Base-by-base conservation (phyloP, 1,140 invertebrate genomes). In the Trigoniulus corallinus region DNA sequence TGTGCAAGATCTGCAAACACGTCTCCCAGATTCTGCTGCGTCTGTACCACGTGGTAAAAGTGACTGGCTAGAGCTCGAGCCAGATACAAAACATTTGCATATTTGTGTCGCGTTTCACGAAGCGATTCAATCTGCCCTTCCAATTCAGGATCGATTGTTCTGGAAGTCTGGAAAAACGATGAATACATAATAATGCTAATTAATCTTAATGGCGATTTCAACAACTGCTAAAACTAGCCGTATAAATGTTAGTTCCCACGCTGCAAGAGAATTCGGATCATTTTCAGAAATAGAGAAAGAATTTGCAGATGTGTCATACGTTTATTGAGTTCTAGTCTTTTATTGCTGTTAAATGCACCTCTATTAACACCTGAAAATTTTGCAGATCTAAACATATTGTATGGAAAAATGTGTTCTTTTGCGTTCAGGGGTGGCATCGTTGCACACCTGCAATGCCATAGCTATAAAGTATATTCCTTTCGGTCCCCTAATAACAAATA, bases 1-100 rank as follows among this genome's bases (percentile, higher is more conserved):
- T 94, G 88, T 39, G 88, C 84, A 43, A 95, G 67, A 59, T 95
- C 89, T n/a, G 86, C 81, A 66, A 96, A 94, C n/a, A 84, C 81
- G 61, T 91, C 87, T 0, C 83, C 84, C 23, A 93, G 71, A 37
- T 77, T 76, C 62, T 84, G 79, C 73, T 82, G 69, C 53, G 85
- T 88, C 62, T 84, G 80, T 37, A 91, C 84, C 45, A 89, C 84
- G 65, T 88, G 77, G 66, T 83, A 82, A 65, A 89, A 89, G 68
- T 96, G 88, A 57, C 78, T 83, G 34, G 86, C 80, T 50, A 94
- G 73, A 46, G 82, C 79, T 55, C 81, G 70, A 22, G 89, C 84
- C 59, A 95, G 71, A 55, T 86, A 76, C 57, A 95, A 73, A 53
- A 95, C 79, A 61, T 88, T 88, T 29, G 78, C 75, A 68, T 95